phyloP scores from a whole-genome alignment of 2,888 invertebrate species.

The Plemyria rubiginata region DNA sequence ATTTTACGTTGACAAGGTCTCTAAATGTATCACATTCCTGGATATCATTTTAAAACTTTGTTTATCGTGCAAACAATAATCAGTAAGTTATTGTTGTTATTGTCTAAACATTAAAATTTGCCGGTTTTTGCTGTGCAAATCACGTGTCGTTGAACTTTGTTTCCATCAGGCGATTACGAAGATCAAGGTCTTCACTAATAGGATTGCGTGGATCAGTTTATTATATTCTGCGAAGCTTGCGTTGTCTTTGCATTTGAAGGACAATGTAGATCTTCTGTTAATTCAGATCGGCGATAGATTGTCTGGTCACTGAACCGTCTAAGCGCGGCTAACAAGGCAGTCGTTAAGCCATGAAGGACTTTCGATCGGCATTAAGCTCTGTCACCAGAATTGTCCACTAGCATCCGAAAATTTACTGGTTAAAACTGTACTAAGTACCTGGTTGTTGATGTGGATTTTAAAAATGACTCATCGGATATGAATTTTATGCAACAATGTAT shows the following conservation, averaged over 20 bases:
- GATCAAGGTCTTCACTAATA: slow-evolving; percentile 37
- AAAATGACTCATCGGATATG: not conserved
- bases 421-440: not conserved
- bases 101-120: not conserved
- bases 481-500: not conserved
- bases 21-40: slow-evolving; percentile 10
- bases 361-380: not conserved
- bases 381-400: not conserved
- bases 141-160: slow-evolving; percentile 36
- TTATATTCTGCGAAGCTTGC: slow-evolving; percentile 31
- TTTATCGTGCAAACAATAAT: not conserved
- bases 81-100: not conserved
- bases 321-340: not conserved
- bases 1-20: too few relatives aligned
- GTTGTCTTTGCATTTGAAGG: slow-evolving; percentile 11
- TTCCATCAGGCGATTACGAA: slow-evolving; percentile 23
- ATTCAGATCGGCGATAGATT: slow-evolving; percentile 1
- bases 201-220: slow-evolving; percentile 35
- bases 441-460: not conserved
- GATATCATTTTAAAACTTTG: not conserved
- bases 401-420: not conserved
- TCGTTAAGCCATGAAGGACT: not conserved
- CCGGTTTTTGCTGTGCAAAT: slow-evolving; percentile 30
- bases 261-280: not conserved
- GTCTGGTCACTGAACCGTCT: not conserved